phyloP scores from a whole-genome alignment of 2,888 invertebrate genomes.

The Macrosiphum euphorbiae region DNA sequence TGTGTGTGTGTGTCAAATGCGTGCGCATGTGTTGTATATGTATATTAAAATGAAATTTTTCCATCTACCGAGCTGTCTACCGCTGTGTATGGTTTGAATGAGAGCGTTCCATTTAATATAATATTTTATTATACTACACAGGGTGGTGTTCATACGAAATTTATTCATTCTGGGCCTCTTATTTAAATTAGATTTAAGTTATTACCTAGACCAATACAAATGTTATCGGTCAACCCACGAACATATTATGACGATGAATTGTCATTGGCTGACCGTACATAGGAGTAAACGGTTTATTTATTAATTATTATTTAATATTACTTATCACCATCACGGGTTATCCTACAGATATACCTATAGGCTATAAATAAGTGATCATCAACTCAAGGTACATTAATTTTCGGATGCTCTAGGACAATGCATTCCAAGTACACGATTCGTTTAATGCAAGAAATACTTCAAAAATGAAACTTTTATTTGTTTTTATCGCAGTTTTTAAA shows the following conservation, averaged over 20 bases:
- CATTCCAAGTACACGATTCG: background rate
- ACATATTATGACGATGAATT: background rate
- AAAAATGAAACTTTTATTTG: background rate
- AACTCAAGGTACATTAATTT: background rate
- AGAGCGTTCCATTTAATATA: background rate
- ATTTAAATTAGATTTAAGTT: background rate
- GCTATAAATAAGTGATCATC: background rate
- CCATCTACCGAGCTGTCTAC: background rate
- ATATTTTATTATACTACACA: background rate
- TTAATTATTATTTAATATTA: background rate
- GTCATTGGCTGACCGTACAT: background rate
- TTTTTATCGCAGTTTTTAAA: background rate
- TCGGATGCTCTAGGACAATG: background rate
- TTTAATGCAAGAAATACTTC: background rate
- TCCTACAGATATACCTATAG: background rate
- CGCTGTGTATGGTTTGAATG: background rate
- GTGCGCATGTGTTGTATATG: background rate
- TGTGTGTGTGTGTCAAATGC: background rate
- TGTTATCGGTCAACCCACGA: background rate
- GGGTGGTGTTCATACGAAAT: background rate
- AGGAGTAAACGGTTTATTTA: background rate
- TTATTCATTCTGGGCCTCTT: background rate
- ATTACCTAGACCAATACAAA: background rate
- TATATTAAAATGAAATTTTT: conserved; percentile 19
- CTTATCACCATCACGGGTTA: background rate